Evolutionary conservation across 2,888 invertebrate genomes (phyloP), one percentile per base, ranked within the genome.

Genomic region (Cerceris ruficornis): DNA sequence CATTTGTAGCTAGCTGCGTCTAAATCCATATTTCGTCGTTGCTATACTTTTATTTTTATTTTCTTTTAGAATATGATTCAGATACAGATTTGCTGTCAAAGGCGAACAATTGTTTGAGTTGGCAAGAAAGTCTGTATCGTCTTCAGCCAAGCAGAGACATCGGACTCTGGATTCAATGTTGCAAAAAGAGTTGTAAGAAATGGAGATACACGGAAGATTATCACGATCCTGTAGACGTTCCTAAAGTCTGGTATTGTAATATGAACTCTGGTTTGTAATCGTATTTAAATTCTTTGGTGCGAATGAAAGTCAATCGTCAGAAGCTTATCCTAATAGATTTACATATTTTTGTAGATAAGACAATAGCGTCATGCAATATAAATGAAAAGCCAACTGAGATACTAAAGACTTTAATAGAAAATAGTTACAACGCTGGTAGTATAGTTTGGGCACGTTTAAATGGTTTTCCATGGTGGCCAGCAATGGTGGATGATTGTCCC

Each of bases 391-490:
- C 92, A 13, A 80, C 93, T 1, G 90, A 90, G 5, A 93, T 94
- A 0, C 93, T 94, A 78, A 93, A 93, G 57, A 94, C 94, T 71
- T 88, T 95, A 43, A 94, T 96, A 42, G 93, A 94, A 80, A 94
- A 94, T 83, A 90, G 92, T 74, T 96, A 94, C 85, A 93, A 94
- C 2, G 94, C 95, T 6, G 96, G 96, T 0, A 95, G 95, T 15
- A 83, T 96, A 52, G 96, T 96, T 0, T 95, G 95, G 95, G 96
- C 94, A 0, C 93, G 93, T 50, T 81, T 95, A 79, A 83, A 91
- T 0, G 95, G 95, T 39, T 95, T 93, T 92, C 95, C 95, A 0
- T 95, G 95, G 95, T 96, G 95, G 95, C 96, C 96, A 2, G 96
- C 94, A 1, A 95, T 96, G 93, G 94, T 96, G 0, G 95, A 95